These are phyloP conservation scores for Parascotia fuliginaria DNA, from an alignment of 2,888 invertebrate genomes.

Conservation along the genomic window DNA sequence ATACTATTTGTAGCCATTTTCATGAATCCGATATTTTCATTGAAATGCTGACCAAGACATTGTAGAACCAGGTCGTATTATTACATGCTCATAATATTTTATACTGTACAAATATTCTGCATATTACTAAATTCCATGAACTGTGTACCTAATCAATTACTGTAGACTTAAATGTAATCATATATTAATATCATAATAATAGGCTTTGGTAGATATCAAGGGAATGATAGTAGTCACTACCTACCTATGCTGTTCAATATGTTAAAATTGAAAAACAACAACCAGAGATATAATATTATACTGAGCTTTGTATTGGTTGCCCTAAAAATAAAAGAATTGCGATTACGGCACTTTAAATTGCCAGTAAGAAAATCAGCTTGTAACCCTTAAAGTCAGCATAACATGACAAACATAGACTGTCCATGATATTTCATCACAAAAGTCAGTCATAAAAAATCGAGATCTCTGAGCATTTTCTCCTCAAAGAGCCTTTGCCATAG, in stretches of 20 bases:
- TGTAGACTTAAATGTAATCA: neutral
- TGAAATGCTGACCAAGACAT: constrained; percentile 30
- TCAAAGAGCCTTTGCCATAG: too few relatives aligned
- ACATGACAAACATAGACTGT: too few relatives aligned
- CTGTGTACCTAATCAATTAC: neutral
- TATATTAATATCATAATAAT: neutral
- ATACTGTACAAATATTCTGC: neutral
- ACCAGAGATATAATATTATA: too few relatives aligned
- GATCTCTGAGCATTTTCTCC: too few relatives aligned
- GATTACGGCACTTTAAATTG: too few relatives aligned
- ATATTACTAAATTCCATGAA: constrained; percentile 9
- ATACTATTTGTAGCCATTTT: constrained; percentile 13
- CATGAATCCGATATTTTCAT: constrained; percentile 20
- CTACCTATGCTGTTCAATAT: neutral
- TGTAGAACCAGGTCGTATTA: constrained; percentile 13
- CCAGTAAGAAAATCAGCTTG: too few relatives aligned
- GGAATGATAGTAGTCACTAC: neutral
- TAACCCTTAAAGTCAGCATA: too few relatives aligned
- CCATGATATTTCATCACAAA: too few relatives aligned
- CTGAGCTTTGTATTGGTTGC: too few relatives aligned
- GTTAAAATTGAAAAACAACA: too few relatives aligned
- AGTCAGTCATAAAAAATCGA: too few relatives aligned
- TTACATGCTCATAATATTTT: neutral
- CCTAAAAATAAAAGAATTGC: too few relatives aligned
- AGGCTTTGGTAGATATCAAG: neutral